Evolutionary conservation across 1,140 invertebrate species (phyloP), one percentile per base, ranked within the genome.

Genomic region (Drosophila ananassae): DNA sequence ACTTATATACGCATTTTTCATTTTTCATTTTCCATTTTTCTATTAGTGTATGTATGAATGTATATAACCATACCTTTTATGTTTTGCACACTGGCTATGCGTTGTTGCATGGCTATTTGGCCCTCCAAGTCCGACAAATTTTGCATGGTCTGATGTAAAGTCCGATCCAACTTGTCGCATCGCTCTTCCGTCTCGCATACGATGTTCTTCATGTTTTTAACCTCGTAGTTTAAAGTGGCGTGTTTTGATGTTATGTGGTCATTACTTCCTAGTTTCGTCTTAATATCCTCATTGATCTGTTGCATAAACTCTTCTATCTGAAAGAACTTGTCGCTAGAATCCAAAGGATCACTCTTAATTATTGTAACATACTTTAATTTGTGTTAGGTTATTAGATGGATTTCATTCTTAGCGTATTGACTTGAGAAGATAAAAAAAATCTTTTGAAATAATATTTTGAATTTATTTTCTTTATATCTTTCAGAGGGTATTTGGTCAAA

Each of bases 151-250:
- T 84, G 73, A 46, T 91, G 82, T 1, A 89, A 54, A 0, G 79
- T 52, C 9, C 73, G 67, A 13, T 92, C 89, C 13, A 92, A 58
- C 32, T 90, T 92, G 21, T 92, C 91, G 66, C 89, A 91, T 3
- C 90, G 83, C 25, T 92, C 92, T 48, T 92, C 91, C 2, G 84
- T 90, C 55, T 92, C 91, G 39, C 83, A 91, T 8, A 92, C 79
- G 30, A 92, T 90, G 46, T 91, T 85, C 51, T 91, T 91, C 12
- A 92, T 77, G 12, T 89, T 83, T 57, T 92, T 92, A 0, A 92
- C 79, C 48, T 92, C 91, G 8, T 81, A 90, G 52, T 92, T 91
- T 22, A 92, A 32, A 7, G 79, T 91, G 5, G 78, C 81, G 46
- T 91, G 89, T 50, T 91, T 92, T 0, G 75, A 69, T 22, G 59